Base-by-base conservation (phyloP, 1,140 invertebrate genomes). In the Drosophila ironensis region DNA sequence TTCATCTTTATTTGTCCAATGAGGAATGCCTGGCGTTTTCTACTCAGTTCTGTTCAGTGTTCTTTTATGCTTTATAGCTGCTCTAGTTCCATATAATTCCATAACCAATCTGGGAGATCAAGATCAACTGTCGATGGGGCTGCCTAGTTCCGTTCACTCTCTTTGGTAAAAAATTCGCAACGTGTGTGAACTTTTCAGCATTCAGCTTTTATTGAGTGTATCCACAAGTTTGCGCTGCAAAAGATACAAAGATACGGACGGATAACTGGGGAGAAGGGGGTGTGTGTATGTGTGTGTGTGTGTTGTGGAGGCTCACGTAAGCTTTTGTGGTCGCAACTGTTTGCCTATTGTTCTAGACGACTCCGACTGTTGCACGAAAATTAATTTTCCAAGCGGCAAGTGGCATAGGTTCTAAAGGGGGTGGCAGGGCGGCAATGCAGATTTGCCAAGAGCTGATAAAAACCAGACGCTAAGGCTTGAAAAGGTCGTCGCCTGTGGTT, bases 281-380 rank as follows among this genome's bases (percentile, higher is more conserved):
- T 2, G 1, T 22, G 5, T 5, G 5, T 22, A 5, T 22, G 24
- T 8, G 6, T 5, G 8, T 4, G 24, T 5, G 4, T n/a, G 19
- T 2, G 35, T 8, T 4, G 14, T 2, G 17, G 28, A 12, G 4
- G 45, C 64, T 72, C 66, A 75, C 63, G 76, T 74, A 51, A 52
- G 57, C 57, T 44, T 46, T 68, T 41, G 52, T 46, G 47, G 71
- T 41, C 56, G 67, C 76, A 63, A 52, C 61, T 84, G 75, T 82
- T 69, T 76, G 77, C 53, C 78, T 72, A 82, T 82, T 82, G 78
- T 82, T 82, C 78, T 82, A 70, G 63, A 73, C 78, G 44, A 61
- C 59, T 73, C 20, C 63, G 73, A 72, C 78, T 77, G 78, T 82
- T 81, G 78, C 78, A 78, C 78, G 78, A 82, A 82, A 82, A 82